phyloP scores from a whole-genome alignment of 2,797 vertebrate species.

The Kryptopterus vitreolus region DNA sequence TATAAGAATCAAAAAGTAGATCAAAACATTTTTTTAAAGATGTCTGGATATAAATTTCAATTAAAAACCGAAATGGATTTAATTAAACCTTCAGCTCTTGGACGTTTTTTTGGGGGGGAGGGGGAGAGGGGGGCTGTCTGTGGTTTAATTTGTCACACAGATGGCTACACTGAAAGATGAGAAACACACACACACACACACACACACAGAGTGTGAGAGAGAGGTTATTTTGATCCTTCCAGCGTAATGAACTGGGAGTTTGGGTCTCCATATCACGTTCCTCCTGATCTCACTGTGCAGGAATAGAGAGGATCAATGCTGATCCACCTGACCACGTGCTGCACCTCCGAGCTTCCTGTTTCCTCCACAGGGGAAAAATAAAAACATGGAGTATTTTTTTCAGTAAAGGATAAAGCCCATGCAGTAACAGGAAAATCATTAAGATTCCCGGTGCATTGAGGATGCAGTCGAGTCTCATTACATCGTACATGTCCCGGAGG shows the following conservation, averaged over 20 bases:
- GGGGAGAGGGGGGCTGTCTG: background rate
- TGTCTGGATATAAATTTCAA: too few relatives aligned
- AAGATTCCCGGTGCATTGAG: background rate
- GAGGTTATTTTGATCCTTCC: background rate
- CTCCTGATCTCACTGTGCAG: background rate
- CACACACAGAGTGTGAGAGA: background rate
- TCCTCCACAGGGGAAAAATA: background rate
- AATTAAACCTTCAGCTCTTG: background rate
- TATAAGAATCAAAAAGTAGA: too few relatives aligned
- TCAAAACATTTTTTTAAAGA: too few relatives aligned
- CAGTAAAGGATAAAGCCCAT: background rate
- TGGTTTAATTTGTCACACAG: background rate
- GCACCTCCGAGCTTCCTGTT: background rate
- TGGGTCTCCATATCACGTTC: background rate
- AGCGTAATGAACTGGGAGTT: background rate
- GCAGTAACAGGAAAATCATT: background rate
- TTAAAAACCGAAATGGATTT: background rate
- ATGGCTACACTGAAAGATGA: background rate
- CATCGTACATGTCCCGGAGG: background rate
- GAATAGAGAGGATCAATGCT: background rate
- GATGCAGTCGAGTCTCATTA: too few relatives aligned
- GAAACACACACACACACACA: too few relatives aligned
- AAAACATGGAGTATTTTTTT: background rate
- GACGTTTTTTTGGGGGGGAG: too few relatives aligned
- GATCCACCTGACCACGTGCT: background rate